Conservation (phyloP, 2,888 invertebrate species). For the Selenia dentaria region DNA sequence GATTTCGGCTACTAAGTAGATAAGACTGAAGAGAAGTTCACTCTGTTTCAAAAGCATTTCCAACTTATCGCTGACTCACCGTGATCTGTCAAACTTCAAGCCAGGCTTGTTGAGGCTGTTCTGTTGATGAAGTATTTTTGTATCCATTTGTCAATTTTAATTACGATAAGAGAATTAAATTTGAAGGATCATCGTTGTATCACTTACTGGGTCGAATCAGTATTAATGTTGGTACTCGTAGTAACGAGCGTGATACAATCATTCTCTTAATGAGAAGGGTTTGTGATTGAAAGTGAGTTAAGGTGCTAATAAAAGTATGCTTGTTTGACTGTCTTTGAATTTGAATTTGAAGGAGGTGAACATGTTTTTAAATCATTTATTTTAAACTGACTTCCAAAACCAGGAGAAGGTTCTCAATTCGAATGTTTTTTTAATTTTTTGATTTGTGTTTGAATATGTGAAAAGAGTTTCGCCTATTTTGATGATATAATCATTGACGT, state of each 20-base stretch:
- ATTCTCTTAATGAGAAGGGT: slow-evolving; percentile 12
- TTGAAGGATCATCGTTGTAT: slow-evolving; percentile 39
- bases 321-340: too few species aligned
- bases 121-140: slow-evolving; percentile 52
- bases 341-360: too few species aligned
- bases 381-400: too few species aligned
- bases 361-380: too few species aligned
- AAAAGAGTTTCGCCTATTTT: too few species aligned
- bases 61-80: slow-evolving; percentile 53
- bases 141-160: slow-evolving; percentile 64
- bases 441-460: too few species aligned
- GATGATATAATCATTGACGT: too few species aligned
- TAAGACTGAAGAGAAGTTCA: slow-evolving; percentile 25
- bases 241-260: slow-evolving; percentile 16
- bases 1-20: slow-evolving; percentile 26
- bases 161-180: slow-evolving; percentile 54
- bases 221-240: slow-evolving; percentile 28
- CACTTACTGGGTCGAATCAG: slow-evolving; percentile 6
- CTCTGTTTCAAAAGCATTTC: slow-evolving; percentile 33
- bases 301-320: too few species aligned
- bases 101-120: slow-evolving; percentile 37
- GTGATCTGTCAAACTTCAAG: slow-evolving; percentile 48
- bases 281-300: too few species aligned
- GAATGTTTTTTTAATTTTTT: too few species aligned
- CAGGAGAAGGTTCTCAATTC: too few species aligned